Evolutionary conservation across 2,797 vertebrate species (phyloP), one percentile per base, ranked within the genome.

Genomic region (Oophaga sylvatica): DNA sequence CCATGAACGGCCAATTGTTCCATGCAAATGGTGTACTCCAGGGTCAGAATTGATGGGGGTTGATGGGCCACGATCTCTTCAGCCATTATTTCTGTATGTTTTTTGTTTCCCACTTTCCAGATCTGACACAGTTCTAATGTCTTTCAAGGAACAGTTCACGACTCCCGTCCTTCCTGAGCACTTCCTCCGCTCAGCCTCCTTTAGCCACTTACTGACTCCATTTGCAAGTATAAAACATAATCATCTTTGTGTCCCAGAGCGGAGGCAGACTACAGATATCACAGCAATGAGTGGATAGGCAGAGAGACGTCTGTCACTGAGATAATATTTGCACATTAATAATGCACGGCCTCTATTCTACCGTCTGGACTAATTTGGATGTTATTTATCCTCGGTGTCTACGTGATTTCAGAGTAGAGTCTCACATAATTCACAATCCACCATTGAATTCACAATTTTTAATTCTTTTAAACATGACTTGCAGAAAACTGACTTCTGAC

Each of bases 251-350:
- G 76, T 88, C 83, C 78, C 77, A 81, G 67, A 85, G 87, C 68
- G 60, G 77, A 65, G 83, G 29, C 59, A 67, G 68, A 67, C 59
- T 20, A 68, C 60, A 73, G 78, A 68, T 85, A 80, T 76, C 65
- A 80, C 76, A 84, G 83, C 68, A 76, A 12, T n/a, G 48, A 85
- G 79, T 82, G 83, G 87, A 85, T 48, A 60, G 70, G 78, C 35
- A 85, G 83, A 85, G 70, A 81, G 83, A 85, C 60, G 83, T 78
- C 59, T 89, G 87, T 85, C 78, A 85, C 70, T 82, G 83, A 89
- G 78, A 89, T 86, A 86, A 89, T 89, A 88, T 88, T 88, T 88
- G 87, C 87, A 76, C 87, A 88, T 88, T 88, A 88, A 88, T 88
- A 88, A 88, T 88, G 83, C 71, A 86, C 60, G 5, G 45, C 67